Conservation (phyloP, 2,888 invertebrate genomes). For the Perdita meconis region DNA sequence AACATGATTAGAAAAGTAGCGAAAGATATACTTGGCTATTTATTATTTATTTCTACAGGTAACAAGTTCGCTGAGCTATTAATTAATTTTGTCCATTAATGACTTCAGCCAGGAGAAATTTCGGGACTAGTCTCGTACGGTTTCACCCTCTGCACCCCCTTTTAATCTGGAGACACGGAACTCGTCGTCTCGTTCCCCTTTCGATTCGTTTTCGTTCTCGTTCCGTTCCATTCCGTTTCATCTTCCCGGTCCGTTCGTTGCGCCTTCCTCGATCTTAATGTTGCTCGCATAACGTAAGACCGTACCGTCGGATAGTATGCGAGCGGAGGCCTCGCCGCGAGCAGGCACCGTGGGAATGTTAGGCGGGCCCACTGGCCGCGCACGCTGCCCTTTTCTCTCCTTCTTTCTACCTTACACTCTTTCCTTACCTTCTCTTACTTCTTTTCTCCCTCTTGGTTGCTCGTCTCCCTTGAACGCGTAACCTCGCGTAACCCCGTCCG, state of each 20-base stretch:
- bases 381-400: constrained; percentile 38
- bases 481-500: constrained; percentile 79
- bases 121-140: constrained; percentile 66
- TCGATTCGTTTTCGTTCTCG: constrained; percentile 43
- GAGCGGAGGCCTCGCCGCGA: constrained; percentile 80
- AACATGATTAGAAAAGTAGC: too few relatives aligned
- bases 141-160: constrained; percentile 58
- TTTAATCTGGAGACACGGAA: constrained; percentile 15
- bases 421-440: not conserved
- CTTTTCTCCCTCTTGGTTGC: constrained; percentile 34
- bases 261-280: constrained; percentile 79
- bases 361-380: constrained; percentile 79
- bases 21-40: too few relatives aligned
- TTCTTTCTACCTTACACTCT: not conserved
- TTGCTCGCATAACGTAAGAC: constrained; percentile 78
- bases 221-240: constrained; percentile 30
- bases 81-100: too few relatives aligned
- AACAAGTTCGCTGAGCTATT: too few relatives aligned
- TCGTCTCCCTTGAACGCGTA: constrained; percentile 76
- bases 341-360: constrained; percentile 83
- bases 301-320: constrained; percentile 75
- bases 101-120: too few relatives aligned
- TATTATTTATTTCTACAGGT: too few relatives aligned
- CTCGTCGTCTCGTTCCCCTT: constrained; percentile 47
- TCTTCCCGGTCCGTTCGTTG: constrained; percentile 62